Base-by-base conservation (phyloP, 2,888 invertebrate genomes). In the Baccha elongata region DNA sequence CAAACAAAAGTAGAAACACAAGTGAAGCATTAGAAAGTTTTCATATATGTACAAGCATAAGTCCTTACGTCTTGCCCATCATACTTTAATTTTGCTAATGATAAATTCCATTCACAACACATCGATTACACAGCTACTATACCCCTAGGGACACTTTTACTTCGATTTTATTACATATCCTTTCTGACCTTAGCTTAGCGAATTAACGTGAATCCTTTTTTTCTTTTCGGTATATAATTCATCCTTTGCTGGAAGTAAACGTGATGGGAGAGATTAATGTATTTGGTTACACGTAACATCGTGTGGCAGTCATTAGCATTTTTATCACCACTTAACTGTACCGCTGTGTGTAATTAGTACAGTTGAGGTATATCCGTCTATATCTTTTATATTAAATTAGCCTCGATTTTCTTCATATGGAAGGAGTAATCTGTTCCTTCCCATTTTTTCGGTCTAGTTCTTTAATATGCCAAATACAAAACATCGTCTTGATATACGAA, bases 381-480 rank as follows among this genome's bases (percentile, higher is more conserved):
- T n/a, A n/a, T n/a, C n/a, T n/a, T n/a, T n/a, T n/a, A n/a, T 62
- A 73, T 83, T 83, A 68, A 83, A 83, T 83, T 83, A 83, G 83
- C 67, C 35, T 19, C 21, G 40, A 11, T 62, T 40, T 42, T n/a
- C n/a, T 29, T 5, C n/a, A n/a, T 32, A 11, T 19, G 19, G 26
- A 13, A 35, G 23, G n/a, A n/a, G 29, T n/a, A 19, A 58, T 13
- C 64, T 44, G 32, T 44, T 53, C 21, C 10, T 35, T 32, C 40
- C 11, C 7, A 11, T 21, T 40, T 74, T 32, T 67, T 53, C 26
- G 26, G 26, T 60, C 60, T 60, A 60, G 17, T 60, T 44, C 42
- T 17, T 60, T 44, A 40, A 13, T 58, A 3, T 26, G 23, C 23
- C n/a, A 60, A 23, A n/a, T 2, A 19, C 46, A 60, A 37, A 62